These are phyloP conservation scores for Uromys caudimaculatus DNA, from an alignment of 2,797 vertebrate species.

Conservation along the genomic window DNA sequence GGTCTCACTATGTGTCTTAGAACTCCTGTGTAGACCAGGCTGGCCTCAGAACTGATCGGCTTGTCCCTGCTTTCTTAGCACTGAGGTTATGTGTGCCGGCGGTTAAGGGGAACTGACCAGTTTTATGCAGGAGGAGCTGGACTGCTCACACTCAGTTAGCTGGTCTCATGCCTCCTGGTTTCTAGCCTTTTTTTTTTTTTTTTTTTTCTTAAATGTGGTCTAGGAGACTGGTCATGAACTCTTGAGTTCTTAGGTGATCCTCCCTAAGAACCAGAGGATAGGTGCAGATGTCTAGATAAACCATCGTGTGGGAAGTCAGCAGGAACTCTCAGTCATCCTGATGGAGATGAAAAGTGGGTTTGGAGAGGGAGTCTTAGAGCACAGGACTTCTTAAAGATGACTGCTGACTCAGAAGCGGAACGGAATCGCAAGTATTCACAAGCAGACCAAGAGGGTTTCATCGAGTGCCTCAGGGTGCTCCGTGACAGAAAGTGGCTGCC, in stretches of 20 bases:
- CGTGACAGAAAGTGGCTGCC: neutral
- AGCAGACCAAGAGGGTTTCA: neutral
- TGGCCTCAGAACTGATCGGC: neutral
- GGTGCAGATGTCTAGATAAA: neutral
- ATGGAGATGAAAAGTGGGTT: slow-evolving; percentile 40
- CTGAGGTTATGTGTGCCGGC: neutral
- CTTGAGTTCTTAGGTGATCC: neutral
- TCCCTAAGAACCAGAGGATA: neutral
- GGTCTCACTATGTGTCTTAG: neutral
- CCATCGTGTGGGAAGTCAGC: neutral
- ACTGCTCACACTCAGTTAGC: neutral
- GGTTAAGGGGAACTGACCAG: neutral
- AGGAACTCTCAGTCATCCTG: neutral
- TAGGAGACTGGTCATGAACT: neutral
- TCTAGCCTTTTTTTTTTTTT: neutral
- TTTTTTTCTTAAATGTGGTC: neutral
- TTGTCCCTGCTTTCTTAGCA: neutral
- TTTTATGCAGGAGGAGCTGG: neutral
- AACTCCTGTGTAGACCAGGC: neutral
- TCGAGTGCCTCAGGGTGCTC: neutral
- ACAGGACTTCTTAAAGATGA: slow-evolving; percentile 18
- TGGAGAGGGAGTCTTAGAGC: neutral
- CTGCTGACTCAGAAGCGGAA: slow-evolving; percentile 38
- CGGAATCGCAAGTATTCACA: slow-evolving; percentile 5
- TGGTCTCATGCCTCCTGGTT: neutral